Evolutionary conservation across 2,797 vertebrate genomes (phyloP).

Genomic region (Neosilurus mollespiculum): DNA sequence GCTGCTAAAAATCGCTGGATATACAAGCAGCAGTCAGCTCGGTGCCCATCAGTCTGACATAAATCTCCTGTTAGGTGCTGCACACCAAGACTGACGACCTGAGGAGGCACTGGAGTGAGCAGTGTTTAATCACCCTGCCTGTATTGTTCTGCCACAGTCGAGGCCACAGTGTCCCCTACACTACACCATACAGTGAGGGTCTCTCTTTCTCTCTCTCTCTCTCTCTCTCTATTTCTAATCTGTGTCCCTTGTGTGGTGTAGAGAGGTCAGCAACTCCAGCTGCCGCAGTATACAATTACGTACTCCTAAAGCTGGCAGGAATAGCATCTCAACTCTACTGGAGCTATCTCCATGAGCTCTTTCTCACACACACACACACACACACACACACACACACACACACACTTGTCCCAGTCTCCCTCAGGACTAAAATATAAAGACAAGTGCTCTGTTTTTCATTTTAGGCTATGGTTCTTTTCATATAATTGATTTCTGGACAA

Average conservation of each 20-base stretch:
- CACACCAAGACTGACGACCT: slow-evolving; percentile 35
- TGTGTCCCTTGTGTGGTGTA: slow-evolving; percentile 24
- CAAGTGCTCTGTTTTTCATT: slow-evolving; percentile 23
- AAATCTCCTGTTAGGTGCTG: slow-evolving; percentile 63
- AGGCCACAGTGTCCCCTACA: slow-evolving; percentile 47
- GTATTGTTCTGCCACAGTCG: slow-evolving; percentile 50
- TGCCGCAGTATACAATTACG: slow-evolving; percentile 54
- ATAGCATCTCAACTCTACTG: slow-evolving; percentile 41
- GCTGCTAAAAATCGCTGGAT: slow-evolving; percentile 74
- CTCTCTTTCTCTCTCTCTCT: neutral
- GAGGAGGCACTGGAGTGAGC: slow-evolving; percentile 37
- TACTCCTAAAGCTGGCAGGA: slow-evolving; percentile 37
- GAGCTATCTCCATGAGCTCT: slow-evolving; percentile 5
- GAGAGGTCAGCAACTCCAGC: slow-evolving; percentile 46
- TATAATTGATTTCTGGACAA: slow-evolving; percentile 39
- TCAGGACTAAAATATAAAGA: slow-evolving; percentile 14
- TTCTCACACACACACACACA: neutral
- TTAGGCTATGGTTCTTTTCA: slow-evolving; percentile 30
- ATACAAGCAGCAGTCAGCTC: slow-evolving; percentile 65
- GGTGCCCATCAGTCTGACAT: slow-evolving; percentile 64
- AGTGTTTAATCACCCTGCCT: slow-evolving; percentile 52
- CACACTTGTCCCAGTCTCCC: neutral
- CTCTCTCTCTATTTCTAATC: slow-evolving; percentile 31
- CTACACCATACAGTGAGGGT: neutral
- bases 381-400: neutral